A percentile compares a stretch with the other conserved stretches of the same genome.
Conservation (phyloP, 1,140 invertebrate species). For the Caenorhabditis inopinata region DNA sequence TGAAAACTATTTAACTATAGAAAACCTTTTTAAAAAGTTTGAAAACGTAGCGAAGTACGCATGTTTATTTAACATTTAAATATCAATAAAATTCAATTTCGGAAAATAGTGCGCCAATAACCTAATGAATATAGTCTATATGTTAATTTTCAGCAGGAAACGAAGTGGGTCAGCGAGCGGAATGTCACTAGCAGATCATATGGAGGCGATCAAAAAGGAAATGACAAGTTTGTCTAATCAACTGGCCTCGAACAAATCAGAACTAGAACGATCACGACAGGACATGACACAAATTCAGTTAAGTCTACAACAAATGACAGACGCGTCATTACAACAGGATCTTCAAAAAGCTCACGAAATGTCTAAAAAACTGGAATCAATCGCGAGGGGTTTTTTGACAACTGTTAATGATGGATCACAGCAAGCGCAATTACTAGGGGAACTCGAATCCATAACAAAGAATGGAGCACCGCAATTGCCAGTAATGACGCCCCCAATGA, state of each 20-base stretch:
- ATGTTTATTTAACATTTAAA: too few species aligned
- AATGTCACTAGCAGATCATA: neutral
- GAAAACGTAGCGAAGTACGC: too few species aligned
- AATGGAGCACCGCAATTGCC: neutral
- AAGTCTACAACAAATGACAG: neutral
- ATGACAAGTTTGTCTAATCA: neutral
- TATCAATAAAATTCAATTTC: too few species aligned
- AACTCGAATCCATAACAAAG: neutral
- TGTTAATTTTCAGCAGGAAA: neutral
- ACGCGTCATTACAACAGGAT: neutral
- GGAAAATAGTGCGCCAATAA: neutral
- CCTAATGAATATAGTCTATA: too few species aligned
- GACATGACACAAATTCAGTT: neutral
- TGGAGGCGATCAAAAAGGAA: constrained; percentile 12
- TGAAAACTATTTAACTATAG: too few species aligned
- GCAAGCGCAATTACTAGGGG: neutral
- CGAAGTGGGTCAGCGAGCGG: neutral
- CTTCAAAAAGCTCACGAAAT: neutral
- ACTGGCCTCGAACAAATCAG: neutral
- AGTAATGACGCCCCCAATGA: neutral
- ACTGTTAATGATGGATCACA: neutral
- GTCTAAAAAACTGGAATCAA: neutral
- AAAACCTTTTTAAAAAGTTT: too few species aligned
- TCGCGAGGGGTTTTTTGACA: neutral
- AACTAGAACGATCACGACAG: neutral